Percentiles rank a stretch among this genome's conserved stretches.
Evolutionary conservation across 2,888 invertebrate species (phyloP).

Genomic region (Candidula unifasciata): DNA sequence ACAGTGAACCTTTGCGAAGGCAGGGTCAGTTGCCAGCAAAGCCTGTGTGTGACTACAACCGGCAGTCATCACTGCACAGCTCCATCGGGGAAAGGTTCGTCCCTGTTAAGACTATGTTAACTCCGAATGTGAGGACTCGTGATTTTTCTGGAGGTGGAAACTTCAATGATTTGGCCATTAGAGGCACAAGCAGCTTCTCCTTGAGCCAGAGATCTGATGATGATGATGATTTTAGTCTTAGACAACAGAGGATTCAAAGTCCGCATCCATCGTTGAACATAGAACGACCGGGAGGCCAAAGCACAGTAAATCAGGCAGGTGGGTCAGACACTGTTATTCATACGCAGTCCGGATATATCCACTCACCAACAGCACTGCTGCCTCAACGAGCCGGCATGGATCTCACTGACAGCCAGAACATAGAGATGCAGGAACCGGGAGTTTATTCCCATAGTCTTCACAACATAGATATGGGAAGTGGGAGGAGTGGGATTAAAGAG

Average conservation of each 20-base stretch:
- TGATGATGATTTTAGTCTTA: constrained; percentile 13
- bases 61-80: background rate
- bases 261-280: constrained; percentile 37
- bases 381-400: constrained; percentile 42
- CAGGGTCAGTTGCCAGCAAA: background rate
- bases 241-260: constrained; percentile 30
- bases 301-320: constrained; percentile 28
- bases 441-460: constrained; percentile 34
- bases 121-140: background rate
- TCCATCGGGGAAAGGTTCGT: constrained; percentile 23
- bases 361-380: background rate
- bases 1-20: background rate
- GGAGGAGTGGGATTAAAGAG: background rate
- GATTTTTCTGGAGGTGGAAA: constrained; percentile 1
- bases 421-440: background rate
- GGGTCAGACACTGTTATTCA: constrained; percentile 22
- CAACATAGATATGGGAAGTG: constrained; percentile 5
- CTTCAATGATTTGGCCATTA: constrained; percentile 28
- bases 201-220: background rate
- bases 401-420: constrained; percentile 21
- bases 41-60: background rate
- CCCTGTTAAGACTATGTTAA: background rate
- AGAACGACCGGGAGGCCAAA: constrained; percentile 38
- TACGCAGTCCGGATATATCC: constrained; percentile 11
- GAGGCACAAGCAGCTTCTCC: constrained; percentile 1